A percentile compares a stretch with the other conserved stretches of the same genome.
phyloP scores from a whole-genome alignment of 1,140 invertebrate genomes.

The Xylocopa sonorina region DNA sequence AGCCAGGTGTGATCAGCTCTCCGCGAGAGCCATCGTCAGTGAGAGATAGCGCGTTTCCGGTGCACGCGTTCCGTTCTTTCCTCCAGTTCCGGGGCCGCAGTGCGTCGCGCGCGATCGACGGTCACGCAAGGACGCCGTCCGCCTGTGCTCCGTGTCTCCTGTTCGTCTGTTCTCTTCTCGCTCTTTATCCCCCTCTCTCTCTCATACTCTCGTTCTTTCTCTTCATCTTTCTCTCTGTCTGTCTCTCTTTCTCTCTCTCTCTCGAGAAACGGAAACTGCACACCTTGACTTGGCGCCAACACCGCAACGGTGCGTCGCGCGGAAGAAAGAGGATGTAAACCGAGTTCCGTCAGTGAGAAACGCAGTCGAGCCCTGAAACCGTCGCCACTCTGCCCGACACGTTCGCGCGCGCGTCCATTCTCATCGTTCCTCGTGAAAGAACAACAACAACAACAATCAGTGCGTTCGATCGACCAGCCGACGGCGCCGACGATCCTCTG shows the following conservation, averaged over 20 bases:
- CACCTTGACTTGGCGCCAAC: constrained; percentile 5
- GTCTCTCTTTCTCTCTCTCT: too few relatives aligned
- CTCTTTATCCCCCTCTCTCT: too few relatives aligned
- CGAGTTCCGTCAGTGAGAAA: constrained; percentile 39
- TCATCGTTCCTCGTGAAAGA: background rate
- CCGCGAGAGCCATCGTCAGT: background rate
- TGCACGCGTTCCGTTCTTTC: too few relatives aligned
- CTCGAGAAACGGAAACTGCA: background rate
- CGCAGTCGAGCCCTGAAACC: too few relatives aligned
- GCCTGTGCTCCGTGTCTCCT: background rate
- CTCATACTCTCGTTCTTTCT: too few relatives aligned
- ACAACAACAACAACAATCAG: background rate
- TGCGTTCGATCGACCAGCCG: background rate
- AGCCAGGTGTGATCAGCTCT: too few relatives aligned
- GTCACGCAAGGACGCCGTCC: background rate
- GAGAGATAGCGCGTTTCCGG: background rate
- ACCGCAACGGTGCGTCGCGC: background rate
- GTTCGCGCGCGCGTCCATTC: constrained; percentile 1
- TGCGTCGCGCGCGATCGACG: constrained; percentile 1
- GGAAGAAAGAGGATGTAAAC: constrained; percentile 26
- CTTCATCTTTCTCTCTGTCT: too few relatives aligned
- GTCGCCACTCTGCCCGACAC: background rate
- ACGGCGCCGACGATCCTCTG: background rate
- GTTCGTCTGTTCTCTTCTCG: too few relatives aligned
- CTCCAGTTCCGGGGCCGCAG: background rate